These are phyloP conservation scores for Tiaroga cobitis DNA, from an alignment of 2,797 vertebrate genomes.

Conservation along the genomic window DNA sequence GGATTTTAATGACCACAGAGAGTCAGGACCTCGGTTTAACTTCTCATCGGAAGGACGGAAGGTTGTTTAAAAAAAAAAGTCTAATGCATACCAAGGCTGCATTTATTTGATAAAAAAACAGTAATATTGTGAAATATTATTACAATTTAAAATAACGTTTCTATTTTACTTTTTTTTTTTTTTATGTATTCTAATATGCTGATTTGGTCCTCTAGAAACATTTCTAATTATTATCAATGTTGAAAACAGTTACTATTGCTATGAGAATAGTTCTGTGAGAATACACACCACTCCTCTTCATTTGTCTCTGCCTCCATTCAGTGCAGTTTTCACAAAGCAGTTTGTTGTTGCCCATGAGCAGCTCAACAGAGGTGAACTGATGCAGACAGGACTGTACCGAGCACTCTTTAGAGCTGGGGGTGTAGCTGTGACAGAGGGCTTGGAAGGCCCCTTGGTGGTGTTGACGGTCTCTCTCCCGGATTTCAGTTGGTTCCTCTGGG, in stretches of 20 bases:
- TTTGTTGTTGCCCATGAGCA: slow-evolving; percentile 98
- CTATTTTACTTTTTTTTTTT: not conserved
- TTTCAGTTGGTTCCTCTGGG: slow-evolving; percentile 69
- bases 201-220: not conserved
- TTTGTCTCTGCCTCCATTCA: slow-evolving; percentile 82
- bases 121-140: not conserved
- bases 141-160: not conserved
- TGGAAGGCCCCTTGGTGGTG: slow-evolving; percentile 90
- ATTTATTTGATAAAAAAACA: not conserved
- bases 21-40: no score
- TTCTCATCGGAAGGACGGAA: no score
- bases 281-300: slow-evolving; percentile 75
- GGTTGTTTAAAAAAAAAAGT: no score
- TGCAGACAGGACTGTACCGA: slow-evolving; percentile 97
- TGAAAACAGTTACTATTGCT: not conserved
- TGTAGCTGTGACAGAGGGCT: slow-evolving; percentile 91
- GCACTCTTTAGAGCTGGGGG: slow-evolving; percentile 94
- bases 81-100: not conserved
- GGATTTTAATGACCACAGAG: no score
- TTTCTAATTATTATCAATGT: not conserved
- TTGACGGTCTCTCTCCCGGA: slow-evolving; percentile 67
- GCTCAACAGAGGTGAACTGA: slow-evolving; percentile 96
- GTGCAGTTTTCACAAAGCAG: slow-evolving; percentile 95
- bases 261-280: not conserved
- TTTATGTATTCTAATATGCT: not conserved